phyloP scores from a whole-genome alignment of 2,113 vertebrate species.

The Lethenteron camtschaticum region DNA sequence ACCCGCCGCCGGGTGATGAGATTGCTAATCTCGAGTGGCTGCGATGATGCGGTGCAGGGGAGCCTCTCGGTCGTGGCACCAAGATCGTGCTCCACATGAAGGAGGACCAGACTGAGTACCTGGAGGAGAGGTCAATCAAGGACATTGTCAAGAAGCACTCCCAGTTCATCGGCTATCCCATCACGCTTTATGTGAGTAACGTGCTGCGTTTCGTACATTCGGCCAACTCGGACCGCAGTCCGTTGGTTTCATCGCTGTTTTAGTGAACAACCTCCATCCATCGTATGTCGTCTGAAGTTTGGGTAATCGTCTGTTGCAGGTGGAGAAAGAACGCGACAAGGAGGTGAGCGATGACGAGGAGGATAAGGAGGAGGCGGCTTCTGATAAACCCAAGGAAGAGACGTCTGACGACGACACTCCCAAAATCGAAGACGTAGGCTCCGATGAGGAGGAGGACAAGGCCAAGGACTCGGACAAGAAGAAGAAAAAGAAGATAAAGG shows the following conservation, averaged over 20 bases:
- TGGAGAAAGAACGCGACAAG: constrained; percentile 79
- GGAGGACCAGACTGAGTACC: constrained; percentile 67
- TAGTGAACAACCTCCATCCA: too few species aligned
- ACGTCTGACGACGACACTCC: constrained; percentile 22
- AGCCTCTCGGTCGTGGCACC: constrained; percentile 60
- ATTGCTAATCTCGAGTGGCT: too few species aligned
- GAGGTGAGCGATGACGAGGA: constrained; percentile 81
- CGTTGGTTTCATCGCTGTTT: too few species aligned
- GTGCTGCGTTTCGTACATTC: too few species aligned
- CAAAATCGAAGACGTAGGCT: constrained; percentile 69
- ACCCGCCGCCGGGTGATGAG: too few species aligned
- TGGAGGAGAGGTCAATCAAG: constrained; percentile 62
- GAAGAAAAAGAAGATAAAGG: constrained; percentile 84
- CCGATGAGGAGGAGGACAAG: constrained; percentile 62
- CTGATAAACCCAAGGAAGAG: constrained; percentile 24
- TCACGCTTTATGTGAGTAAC: constrained; percentile 53
- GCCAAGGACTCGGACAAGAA: constrained; percentile 34
- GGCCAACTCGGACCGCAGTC: too few species aligned
- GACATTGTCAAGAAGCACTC: constrained; percentile 95
- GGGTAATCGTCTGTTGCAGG: constrained; percentile 18
- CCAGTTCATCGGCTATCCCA: constrained; percentile 79
- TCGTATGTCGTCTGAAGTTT: too few species aligned
- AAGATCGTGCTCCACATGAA: constrained; percentile 67
- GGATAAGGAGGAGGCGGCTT: constrained; percentile 42
- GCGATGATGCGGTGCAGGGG: constrained; percentile 21